Evolutionary conservation across 1,140 invertebrate species (phyloP).

Genomic region (Drosophila nigrodunni): DNA sequence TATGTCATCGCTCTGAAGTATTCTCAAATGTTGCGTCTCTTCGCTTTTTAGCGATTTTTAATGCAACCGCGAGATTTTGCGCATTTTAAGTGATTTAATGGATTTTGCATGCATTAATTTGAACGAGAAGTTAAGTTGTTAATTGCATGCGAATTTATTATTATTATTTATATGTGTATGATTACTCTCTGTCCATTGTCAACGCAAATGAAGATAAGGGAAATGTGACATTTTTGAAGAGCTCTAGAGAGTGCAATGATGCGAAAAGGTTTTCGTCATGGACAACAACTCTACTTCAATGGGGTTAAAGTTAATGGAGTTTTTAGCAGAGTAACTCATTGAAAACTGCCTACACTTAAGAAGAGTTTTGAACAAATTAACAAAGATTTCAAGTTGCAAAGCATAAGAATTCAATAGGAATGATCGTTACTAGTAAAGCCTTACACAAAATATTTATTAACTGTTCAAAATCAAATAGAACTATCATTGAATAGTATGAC

Average conservation of each 20-base stretch:
- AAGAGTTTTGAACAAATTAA: not conserved
- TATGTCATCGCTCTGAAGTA: slow-evolving; percentile 75
- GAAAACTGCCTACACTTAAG: not conserved
- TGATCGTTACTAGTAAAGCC: no score
- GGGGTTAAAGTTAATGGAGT: slow-evolving; percentile 10
- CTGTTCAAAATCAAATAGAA: not conserved
- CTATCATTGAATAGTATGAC: slow-evolving; percentile 1
- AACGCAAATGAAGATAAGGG: slow-evolving; percentile 40
- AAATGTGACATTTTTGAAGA: slow-evolving; percentile 51
- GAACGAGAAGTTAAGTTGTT: slow-evolving; percentile 61
- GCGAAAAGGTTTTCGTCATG: slow-evolving; percentile 17
- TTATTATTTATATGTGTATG: slow-evolving; percentile 25
- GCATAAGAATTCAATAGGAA: no score
- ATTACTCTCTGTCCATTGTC: not conserved
- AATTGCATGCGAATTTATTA: slow-evolving; percentile 66
- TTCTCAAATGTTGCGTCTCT: slow-evolving; percentile 66
- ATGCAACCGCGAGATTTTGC: slow-evolving; percentile 32
- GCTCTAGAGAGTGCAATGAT: slow-evolving; percentile 50
- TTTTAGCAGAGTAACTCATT: not conserved
- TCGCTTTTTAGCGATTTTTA: slow-evolving; percentile 38
- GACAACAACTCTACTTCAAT: slow-evolving; percentile 21
- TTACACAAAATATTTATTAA: no score
- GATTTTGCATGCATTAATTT: slow-evolving; percentile 74
- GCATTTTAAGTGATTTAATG: slow-evolving; percentile 79
- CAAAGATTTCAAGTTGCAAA: not conserved